Evolutionary conservation across 2,888 invertebrate genomes (phyloP).

Genomic region (Polydrusus cervinus): DNA sequence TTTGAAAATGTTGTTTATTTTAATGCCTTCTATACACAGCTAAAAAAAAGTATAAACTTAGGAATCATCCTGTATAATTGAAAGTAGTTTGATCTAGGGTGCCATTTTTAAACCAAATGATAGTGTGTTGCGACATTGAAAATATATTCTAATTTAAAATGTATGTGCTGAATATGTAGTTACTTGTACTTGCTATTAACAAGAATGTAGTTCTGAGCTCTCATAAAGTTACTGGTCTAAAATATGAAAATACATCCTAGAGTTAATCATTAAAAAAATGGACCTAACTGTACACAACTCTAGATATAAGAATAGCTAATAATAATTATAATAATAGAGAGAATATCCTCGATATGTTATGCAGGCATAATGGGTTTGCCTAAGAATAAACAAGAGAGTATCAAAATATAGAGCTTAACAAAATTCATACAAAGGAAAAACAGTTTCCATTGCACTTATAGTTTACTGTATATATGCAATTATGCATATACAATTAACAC

Average conservation of each 20-base stretch:
- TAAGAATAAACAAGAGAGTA: slow-evolving; percentile 66
- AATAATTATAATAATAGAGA: slow-evolving; percentile 62
- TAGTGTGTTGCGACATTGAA: too few relatives aligned
- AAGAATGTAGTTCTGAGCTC: too few relatives aligned
- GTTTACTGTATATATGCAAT: slow-evolving; percentile 49
- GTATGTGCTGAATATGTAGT: too few relatives aligned
- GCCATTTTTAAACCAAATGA: too few relatives aligned
- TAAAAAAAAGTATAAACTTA: too few relatives aligned
- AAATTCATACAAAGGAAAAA: slow-evolving; percentile 60
- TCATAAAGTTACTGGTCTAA: too few relatives aligned
- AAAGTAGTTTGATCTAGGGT: too few relatives aligned
- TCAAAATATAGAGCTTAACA: slow-evolving; percentile 67
- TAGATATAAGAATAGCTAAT: slow-evolving; percentile 61
- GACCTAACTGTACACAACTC: slow-evolving; percentile 62
- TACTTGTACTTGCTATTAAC: too few relatives aligned
- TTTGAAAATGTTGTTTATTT: too few relatives aligned
- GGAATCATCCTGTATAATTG: too few relatives aligned
- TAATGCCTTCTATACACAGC: too few relatives aligned
- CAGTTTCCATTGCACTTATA: slow-evolving; percentile 68
- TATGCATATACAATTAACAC: slow-evolving; percentile 42
- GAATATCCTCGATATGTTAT: slow-evolving; percentile 69
- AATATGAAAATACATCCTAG: slow-evolving; percentile 62
- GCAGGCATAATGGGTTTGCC: slow-evolving; percentile 63
- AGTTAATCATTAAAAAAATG: slow-evolving; percentile 56
- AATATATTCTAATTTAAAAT: too few relatives aligned